Evolutionary conservation across 2,113 vertebrate species (phyloP), one percentile per base, ranked within the genome.

Genomic region (Archilochus colubris): DNA sequence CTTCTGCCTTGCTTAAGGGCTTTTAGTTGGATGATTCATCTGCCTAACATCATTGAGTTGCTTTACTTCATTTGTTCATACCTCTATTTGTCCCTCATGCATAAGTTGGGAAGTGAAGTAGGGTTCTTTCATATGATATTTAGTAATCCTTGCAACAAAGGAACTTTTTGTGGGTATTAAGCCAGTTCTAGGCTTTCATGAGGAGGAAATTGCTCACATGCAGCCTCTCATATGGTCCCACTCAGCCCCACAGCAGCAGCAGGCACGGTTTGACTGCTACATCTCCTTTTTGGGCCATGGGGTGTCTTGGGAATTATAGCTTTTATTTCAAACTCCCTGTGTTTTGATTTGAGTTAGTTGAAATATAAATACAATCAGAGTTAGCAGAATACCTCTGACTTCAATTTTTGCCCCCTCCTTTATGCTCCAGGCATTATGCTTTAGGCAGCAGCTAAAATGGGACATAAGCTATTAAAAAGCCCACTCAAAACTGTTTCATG

Each of bases 361-460:
- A 92, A 89, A 93, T 86, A 93, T 62, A 93, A 93, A 85, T 78
- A 58, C 38, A 81, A 74, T 88, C 86, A 93, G 74, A 94, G 75
- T 57, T 89, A 91, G 84, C 77, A 89, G 70, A 95, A 55, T 66
- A 88, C 85, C 87, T 96, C 36, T 92, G 95, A 84, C 89, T 96
- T 91, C 6, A 3, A 54, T 87, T 91, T 94, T 93, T 86, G 67
- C 78, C 70, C 75, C 90, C 82, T 83, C 33, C 9, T 93, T 96
- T 96, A 51, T 86, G 78, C 93, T 94, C 22, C 59, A 91, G 94
- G 92, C 94, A 64, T 79, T 93, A 44, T 68, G 86, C 93, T 92
- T 87, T 62, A 93, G 93, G 94, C 76, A 73, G 77, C 86, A 96
- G 70, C 86, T 95, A 76, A 97, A 96, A 89, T 24, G 68, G 50